phyloP scores from a whole-genome alignment of 2,113 vertebrate species.

The Pterocles gutturalis region DNA sequence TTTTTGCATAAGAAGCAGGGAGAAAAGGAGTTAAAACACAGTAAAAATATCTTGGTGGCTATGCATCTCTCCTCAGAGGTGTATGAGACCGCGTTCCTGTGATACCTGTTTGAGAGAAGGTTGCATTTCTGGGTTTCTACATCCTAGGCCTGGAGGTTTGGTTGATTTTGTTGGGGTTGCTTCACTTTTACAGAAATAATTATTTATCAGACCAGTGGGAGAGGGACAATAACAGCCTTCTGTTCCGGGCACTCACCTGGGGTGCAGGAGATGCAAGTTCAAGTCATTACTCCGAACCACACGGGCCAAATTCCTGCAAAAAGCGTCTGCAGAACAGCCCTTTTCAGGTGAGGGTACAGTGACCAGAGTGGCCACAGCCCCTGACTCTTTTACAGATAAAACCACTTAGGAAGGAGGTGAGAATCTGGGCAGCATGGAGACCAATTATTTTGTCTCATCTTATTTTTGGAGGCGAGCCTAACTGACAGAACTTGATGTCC shows the following conservation, averaged over 20 bases:
- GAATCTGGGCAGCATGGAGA: background rate
- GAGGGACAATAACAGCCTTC: background rate
- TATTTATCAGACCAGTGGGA: background rate
- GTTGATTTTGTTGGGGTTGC: background rate
- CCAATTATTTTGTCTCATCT: background rate
- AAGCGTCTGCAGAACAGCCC: rapidly evolving
- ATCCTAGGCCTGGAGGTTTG: background rate
- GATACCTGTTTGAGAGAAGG: background rate
- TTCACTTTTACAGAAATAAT: background rate
- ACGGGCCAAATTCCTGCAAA: background rate
- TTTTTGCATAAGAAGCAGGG: background rate
- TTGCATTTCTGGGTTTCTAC: background rate
- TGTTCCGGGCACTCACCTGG: background rate
- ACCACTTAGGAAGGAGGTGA: background rate
- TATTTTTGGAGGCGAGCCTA: background rate
- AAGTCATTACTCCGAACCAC: background rate
- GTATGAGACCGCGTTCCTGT: background rate
- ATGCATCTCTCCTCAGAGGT: background rate
- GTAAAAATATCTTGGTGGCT: background rate
- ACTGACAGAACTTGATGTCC: background rate
- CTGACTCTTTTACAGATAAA: background rate
- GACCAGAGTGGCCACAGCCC: background rate
- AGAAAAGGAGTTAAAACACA: background rate
- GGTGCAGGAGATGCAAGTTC: background rate
- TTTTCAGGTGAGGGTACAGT: background rate